Evolutionary conservation across 2,888 invertebrate species (phyloP), one percentile per base, ranked within the genome.

Genomic region (Pristionchus fissidentatus): DNA sequence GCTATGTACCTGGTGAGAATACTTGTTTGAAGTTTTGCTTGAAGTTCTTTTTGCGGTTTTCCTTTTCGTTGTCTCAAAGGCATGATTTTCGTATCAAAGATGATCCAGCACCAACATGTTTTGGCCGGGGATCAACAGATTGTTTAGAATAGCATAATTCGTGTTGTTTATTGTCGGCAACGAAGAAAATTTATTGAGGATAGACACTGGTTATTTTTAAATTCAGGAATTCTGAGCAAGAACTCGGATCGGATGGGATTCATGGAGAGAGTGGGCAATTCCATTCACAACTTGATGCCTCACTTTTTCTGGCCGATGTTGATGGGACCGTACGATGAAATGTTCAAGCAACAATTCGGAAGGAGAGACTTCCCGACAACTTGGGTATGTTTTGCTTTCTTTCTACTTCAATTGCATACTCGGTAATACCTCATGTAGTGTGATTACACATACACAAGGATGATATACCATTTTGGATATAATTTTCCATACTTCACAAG

Each of bases 1-100:
- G 79, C 38, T 79, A 79, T 41, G 57, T 79, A 8, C 79, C 79
- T 35, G 79, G 79, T 79, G 13, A 41, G 73, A 26, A 15, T 26
- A 15, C 8, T n/a, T 60, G 60, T 26, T 60, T 60, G 13, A 15
- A 60, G 26, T 60, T n/a, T 8, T 10, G 60, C 60, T n/a, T 26
- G 8, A 60, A 60, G n/a, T n/a, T n/a, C n/a, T n/a, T n/a, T n/a
- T 1, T 3, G 29, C 29, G 3, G 32, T 29, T 29, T 29, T 8
- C 38, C 8, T 19, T 1, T 66, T 26, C 38, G 35, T 13, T 29
- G 35, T 29, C 7, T 3, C 4, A 52, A 41, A 41, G n/a, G n/a
- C n/a, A n/a, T n/a, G n/a, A n/a, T n/a, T n/a, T n/a, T n/a, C n/a
- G n/a, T n/a, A n/a, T 10, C 52, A 52, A 52, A 52, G 19, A 22